Evolutionary conservation across 2,113 vertebrate genomes (phyloP).

Genomic region (Chionomys nivalis): DNA sequence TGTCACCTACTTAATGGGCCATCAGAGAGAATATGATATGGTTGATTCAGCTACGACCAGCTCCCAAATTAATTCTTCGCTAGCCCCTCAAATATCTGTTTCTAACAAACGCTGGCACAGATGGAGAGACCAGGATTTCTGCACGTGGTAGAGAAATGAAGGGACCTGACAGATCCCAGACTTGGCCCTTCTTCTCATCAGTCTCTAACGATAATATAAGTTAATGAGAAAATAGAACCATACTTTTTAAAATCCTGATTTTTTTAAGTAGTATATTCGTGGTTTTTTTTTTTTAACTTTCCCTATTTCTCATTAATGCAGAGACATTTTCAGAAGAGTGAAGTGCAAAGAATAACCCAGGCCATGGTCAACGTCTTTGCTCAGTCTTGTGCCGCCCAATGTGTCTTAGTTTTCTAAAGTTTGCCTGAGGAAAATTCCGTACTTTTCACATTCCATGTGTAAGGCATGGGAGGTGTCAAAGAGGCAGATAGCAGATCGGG

Average conservation of each 20-base stretch:
- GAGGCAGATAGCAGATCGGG: neutral
- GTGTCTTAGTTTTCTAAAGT: constrained; percentile 8
- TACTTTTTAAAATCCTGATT: neutral
- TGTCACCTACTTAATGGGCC: neutral
- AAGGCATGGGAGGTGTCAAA: neutral
- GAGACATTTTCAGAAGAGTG: neutral
- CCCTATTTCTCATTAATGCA: neutral
- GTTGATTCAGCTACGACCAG: neutral
- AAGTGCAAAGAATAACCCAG: neutral
- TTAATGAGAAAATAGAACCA: neutral
- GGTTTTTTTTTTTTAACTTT: neutral
- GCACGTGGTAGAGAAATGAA: neutral
- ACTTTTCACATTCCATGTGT: neutral
- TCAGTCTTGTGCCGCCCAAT: neutral
- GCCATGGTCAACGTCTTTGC: neutral
- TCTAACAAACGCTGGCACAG: constrained; percentile 14
- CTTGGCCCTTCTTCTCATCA: neutral
- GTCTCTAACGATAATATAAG: neutral
- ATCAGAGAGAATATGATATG: neutral
- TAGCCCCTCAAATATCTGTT: constrained; percentile 39
- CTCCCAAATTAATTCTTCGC: constrained; percentile 26
- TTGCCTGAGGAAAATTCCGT: neutral
- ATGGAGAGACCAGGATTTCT: neutral
- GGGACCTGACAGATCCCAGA: neutral
- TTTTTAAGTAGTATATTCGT: neutral